Percentiles rank a stretch among this genome's conserved stretches.
Conservation (phyloP, 2,888 invertebrate genomes). For the Latheticus oryzae region DNA sequence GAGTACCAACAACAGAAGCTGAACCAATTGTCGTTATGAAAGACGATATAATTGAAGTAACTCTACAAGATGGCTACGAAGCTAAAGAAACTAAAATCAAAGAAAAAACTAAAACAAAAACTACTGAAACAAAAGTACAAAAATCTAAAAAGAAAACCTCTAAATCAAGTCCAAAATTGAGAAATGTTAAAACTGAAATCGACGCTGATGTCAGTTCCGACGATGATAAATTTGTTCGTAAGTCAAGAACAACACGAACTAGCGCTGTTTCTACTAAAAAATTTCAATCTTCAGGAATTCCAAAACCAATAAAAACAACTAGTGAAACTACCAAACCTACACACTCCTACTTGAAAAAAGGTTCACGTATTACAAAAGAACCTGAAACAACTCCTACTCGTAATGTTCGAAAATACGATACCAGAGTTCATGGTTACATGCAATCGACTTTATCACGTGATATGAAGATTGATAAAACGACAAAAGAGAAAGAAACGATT, state of each 20-base stretch:
- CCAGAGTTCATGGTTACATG: slow-evolving; percentile 69
- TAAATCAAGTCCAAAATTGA: slow-evolving; percentile 39
- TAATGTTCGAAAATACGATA: slow-evolving; percentile 54
- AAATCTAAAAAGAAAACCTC: slow-evolving; percentile 39
- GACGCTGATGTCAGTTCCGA: slow-evolving; percentile 63
- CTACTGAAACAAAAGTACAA: slow-evolving; percentile 32
- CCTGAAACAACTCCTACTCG: slow-evolving; percentile 37
- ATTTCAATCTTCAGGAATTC: slow-evolving; percentile 26
- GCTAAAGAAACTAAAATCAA: slow-evolving; percentile 8
- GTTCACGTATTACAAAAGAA: slow-evolving; percentile 28
- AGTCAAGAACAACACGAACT: slow-evolving; percentile 31
- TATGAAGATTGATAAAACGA: slow-evolving; percentile 66
- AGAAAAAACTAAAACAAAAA: slow-evolving; percentile 27
- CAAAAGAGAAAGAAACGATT: slow-evolving; percentile 38
- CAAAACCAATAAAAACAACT: slow-evolving; percentile 22
- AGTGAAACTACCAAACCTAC: slow-evolving; percentile 36
- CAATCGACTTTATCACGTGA: slow-evolving; percentile 71
- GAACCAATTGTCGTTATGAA: slow-evolving; percentile 64
- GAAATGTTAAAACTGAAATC: slow-evolving; percentile 50
- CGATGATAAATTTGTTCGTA: slow-evolving; percentile 52
- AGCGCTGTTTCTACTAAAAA: slow-evolving; percentile 14
- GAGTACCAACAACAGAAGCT: slow-evolving; percentile 48
- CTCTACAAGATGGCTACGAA: slow-evolving; percentile 45
- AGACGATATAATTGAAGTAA: slow-evolving; percentile 65
- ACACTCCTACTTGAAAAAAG: slow-evolving; percentile 42